Conservation (phyloP, 2,888 invertebrate species). For the Ophraella communa region DNA sequence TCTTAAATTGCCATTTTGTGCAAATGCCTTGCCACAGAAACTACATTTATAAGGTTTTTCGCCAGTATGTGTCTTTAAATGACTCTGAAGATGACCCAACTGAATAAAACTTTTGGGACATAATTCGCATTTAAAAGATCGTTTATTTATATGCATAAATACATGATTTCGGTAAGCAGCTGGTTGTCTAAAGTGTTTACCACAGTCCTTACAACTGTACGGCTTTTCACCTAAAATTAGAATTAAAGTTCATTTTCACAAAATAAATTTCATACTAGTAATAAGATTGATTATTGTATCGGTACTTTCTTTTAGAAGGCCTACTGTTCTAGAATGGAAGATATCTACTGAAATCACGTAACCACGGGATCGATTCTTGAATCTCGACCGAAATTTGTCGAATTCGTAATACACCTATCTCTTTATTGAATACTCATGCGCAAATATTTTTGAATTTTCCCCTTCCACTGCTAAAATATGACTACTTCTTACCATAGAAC, state of each 20-base stretch:
- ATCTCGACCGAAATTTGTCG: too few species aligned
- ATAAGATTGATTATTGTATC: too few species aligned
- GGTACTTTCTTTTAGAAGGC: too few species aligned
- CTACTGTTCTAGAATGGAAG: too few species aligned
- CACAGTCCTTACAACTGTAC: slow-evolving; percentile 30
- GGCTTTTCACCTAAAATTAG: slow-evolving; percentile 30
- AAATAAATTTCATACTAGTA: too few species aligned
- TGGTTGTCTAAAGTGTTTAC: slow-evolving; percentile 32
- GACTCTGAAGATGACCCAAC: slow-evolving; percentile 32
- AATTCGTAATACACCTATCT: too few species aligned
- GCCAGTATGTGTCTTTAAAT: slow-evolving; percentile 33
- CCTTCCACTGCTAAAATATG: too few species aligned
- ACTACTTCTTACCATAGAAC: too few species aligned
- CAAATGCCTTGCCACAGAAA: slow-evolving; percentile 34
- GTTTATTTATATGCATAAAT: slow-evolving; percentile 34
- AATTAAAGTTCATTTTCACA: background rate
- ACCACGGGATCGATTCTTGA: too few species aligned
- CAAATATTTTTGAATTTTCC: too few species aligned
- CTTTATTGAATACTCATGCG: too few species aligned
- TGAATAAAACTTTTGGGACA: slow-evolving; percentile 35
- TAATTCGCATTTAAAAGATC: slow-evolving; percentile 31
- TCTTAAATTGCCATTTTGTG: slow-evolving; percentile 34
- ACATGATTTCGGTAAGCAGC: slow-evolving; percentile 32
- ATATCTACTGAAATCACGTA: too few species aligned
- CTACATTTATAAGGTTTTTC: slow-evolving; percentile 35